phyloP scores from a whole-genome alignment of 2,113 vertebrate species.

The Trogon surrucura region DNA sequence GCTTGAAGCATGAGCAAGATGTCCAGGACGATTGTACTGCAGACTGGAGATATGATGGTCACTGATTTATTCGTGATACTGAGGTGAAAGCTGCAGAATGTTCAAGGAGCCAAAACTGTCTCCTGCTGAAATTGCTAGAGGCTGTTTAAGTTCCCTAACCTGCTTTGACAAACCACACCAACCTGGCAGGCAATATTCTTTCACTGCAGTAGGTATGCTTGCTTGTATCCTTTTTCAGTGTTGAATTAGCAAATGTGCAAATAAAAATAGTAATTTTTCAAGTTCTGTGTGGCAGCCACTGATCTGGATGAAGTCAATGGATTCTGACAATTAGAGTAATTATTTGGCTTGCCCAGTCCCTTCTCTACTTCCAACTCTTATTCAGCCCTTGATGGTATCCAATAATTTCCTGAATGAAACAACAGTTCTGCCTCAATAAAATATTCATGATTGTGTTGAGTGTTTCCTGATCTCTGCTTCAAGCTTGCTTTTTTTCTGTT shows the following conservation, averaged over 20 bases:
- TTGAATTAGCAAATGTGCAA: not conserved
- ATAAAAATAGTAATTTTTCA: not conserved
- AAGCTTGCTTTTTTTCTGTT: not conserved
- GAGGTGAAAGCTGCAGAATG: not conserved
- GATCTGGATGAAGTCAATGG: not conserved
- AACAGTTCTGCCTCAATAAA: slow-evolving; percentile 47
- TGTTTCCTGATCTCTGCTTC: slow-evolving; percentile 62
- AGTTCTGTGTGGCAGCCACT: not conserved
- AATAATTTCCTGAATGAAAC: slow-evolving; percentile 76
- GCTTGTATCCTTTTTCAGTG: not conserved
- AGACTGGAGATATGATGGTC: fast-evolving
- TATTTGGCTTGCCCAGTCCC: slow-evolving; percentile 11
- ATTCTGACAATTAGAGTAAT: not conserved
- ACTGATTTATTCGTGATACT: not conserved
- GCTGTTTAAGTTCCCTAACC: not conserved
- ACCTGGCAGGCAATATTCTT: not conserved
- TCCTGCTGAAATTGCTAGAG: too few relatives aligned
- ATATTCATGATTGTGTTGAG: slow-evolving; percentile 28
- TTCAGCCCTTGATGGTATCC: slow-evolving; percentile 63
- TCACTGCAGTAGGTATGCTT: not conserved
- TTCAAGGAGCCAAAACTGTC: not conserved
- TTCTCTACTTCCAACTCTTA: slow-evolving; percentile 29
- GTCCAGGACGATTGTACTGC: too few relatives aligned
- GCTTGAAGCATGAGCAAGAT: not conserved
- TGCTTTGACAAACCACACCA: not conserved